Conservation (phyloP, 2,888 invertebrate genomes). For the Operophtera brumata region DNA sequence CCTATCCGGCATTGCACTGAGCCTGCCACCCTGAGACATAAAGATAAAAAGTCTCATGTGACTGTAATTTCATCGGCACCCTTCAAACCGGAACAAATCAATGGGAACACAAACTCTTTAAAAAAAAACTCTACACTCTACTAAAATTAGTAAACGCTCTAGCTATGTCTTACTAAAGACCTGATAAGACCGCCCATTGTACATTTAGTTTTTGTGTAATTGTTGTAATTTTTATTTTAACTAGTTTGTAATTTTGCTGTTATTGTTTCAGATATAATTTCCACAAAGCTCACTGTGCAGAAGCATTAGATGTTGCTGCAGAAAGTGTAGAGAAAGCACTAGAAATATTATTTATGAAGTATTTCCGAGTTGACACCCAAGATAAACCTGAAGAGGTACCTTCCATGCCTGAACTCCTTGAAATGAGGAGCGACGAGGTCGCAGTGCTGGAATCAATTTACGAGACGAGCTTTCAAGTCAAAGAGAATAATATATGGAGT, state of each 20-base stretch:
- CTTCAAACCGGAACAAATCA: too few relatives aligned
- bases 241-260: not conserved
- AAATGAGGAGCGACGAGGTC: constrained; percentile 86
- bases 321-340: constrained; percentile 87
- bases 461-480: constrained; percentile 84
- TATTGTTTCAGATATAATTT: constrained; percentile 84
- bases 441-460: constrained; percentile 89
- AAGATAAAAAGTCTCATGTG: too few relatives aligned
- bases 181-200: too few relatives aligned
- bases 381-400: constrained; percentile 65
- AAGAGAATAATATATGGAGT: constrained; percentile 87
- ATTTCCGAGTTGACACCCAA: constrained; percentile 78
- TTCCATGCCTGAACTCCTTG: constrained; percentile 77
- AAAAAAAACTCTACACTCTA: too few relatives aligned
- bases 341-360: constrained; percentile 85
- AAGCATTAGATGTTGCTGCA: constrained; percentile 85
- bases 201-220: too few relatives aligned
- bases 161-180: too few relatives aligned
- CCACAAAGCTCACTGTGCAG: constrained; percentile 85
- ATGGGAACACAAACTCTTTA: too few relatives aligned
- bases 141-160: too few relatives aligned
- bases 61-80: too few relatives aligned
- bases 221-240: too few relatives aligned
- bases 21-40: too few relatives aligned
- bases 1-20: too few relatives aligned